These are phyloP conservation scores for Nylanderia fulva DNA, from an alignment of 1,140 invertebrate species.

Conservation along the genomic window DNA sequence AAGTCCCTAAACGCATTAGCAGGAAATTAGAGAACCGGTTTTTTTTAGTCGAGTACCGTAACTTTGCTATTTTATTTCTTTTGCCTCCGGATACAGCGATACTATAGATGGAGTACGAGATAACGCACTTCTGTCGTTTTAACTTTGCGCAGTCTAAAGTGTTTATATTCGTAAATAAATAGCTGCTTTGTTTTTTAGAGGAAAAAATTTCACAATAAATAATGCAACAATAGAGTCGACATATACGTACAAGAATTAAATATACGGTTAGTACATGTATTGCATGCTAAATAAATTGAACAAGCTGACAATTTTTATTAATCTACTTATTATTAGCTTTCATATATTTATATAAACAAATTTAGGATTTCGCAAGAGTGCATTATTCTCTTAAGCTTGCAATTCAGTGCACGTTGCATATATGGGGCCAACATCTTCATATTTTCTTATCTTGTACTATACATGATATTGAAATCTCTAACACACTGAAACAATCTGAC, in stretches of 20 bases:
- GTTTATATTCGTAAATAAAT: neutral
- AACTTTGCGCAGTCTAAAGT: neutral
- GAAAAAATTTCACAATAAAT: neutral
- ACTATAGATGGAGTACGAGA: neutral
- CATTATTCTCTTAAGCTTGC: neutral
- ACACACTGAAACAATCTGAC: neutral
- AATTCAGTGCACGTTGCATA: neutral
- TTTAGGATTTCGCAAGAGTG: neutral
- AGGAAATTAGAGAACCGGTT: constrained; percentile 35
- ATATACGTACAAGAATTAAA: neutral
- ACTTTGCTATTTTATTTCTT: constrained; percentile 14
- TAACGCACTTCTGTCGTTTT: neutral
- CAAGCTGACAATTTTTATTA: neutral
- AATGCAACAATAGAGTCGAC: neutral
- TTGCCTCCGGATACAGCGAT: neutral
- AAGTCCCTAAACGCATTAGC: neutral
- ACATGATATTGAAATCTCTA: neutral
- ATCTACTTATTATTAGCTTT: neutral
- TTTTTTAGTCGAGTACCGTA: constrained; percentile 15
- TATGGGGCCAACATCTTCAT: neutral
- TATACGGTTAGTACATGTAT: neutral
- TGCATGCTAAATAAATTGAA: neutral
- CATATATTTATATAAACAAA: neutral
- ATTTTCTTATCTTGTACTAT: neutral
- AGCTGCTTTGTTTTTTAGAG: neutral